A percentile compares a stretch with the other conserved stretches of the same genome.
These are phyloP conservation scores for Rhagoletis zephyria DNA, from an alignment of 1,140 invertebrate species.

Conservation along the genomic window DNA sequence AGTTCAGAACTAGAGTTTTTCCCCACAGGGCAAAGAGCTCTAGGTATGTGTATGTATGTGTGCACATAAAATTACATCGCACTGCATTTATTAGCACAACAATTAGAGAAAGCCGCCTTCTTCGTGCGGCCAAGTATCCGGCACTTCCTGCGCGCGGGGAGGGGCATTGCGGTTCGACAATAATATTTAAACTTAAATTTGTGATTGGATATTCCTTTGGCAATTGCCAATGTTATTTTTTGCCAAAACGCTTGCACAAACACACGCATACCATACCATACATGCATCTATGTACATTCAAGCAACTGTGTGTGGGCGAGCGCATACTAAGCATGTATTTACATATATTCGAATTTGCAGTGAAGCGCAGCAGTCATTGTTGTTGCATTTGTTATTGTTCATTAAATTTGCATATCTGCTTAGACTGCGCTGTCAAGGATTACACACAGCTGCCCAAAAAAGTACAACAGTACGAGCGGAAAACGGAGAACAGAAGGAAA, in stretches of 20 bases:
- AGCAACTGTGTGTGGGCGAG: not conserved
- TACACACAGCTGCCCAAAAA: conserved; percentile 14
- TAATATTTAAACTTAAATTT: conserved; percentile 43
- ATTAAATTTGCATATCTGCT: conserved; percentile 55
- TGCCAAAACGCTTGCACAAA: not conserved
- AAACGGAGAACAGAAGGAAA: not conserved
- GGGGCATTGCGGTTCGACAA: not conserved
- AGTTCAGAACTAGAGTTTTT: too few species aligned
- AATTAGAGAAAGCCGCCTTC: conserved; percentile 43
- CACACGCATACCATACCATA: not conserved
- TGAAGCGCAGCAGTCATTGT: conserved; percentile 25
- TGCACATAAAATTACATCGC: conserved; percentile 40
- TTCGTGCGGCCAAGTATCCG: not conserved
- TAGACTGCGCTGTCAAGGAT: conserved; percentile 31
- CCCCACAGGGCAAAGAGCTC: too few species aligned
- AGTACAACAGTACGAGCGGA: not conserved
- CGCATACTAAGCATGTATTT: not conserved
- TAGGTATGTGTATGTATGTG: too few species aligned
- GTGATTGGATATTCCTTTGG: conserved; percentile 44
- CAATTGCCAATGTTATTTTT: conserved; percentile 39
- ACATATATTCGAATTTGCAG: conserved; percentile 45
- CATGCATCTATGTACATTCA: not conserved
- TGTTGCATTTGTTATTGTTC: conserved; percentile 45
- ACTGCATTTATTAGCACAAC: conserved; percentile 52
- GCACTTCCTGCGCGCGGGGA: not conserved